Conservation (phyloP, 2,113 vertebrate species). For the Cyanoramphus novaezelandiae region DNA sequence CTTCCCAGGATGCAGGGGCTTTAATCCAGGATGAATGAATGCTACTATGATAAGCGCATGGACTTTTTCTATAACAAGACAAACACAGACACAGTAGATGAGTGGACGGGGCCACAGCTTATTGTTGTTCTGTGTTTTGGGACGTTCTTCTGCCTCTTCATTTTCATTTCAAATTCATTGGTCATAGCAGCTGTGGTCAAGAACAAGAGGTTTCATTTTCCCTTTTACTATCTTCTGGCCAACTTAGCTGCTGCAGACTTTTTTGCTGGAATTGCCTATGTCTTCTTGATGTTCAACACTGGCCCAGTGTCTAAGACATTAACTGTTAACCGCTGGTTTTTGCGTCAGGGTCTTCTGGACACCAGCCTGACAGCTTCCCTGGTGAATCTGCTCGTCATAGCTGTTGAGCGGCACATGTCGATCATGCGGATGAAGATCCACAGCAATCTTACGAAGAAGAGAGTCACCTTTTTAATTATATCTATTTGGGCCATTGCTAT, state of each 20-base stretch:
- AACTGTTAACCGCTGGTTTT: slow-evolving; percentile 88
- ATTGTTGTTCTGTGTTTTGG: slow-evolving; percentile 86
- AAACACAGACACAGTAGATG: slow-evolving; percentile 71
- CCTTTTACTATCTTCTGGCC: slow-evolving; percentile 94
- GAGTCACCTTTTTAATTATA: slow-evolving; percentile 91
- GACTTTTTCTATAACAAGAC: slow-evolving; percentile 91
- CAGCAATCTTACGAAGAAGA: slow-evolving; percentile 92
- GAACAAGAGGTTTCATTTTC: slow-evolving; percentile 93
- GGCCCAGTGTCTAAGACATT: slow-evolving; percentile 82
- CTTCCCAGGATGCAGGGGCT: slow-evolving; percentile 68
- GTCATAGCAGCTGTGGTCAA: slow-evolving; percentile 93
- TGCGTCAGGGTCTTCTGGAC: slow-evolving; percentile 94
- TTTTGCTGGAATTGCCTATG: slow-evolving; percentile 93
- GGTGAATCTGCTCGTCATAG: slow-evolving; percentile 91
- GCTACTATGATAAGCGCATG: slow-evolving; percentile 88
- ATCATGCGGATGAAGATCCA: slow-evolving; percentile 92
- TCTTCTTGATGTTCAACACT: slow-evolving; percentile 96
- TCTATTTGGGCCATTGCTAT: slow-evolving; percentile 91
- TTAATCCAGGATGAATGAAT: slow-evolving; percentile 84
- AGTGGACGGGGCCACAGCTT: slow-evolving; percentile 81
- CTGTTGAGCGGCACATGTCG: slow-evolving; percentile 92
- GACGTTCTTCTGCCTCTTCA: slow-evolving; percentile 91
- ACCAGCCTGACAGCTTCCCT: slow-evolving; percentile 92
- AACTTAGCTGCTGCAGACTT: slow-evolving; percentile 95
- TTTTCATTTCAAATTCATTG: slow-evolving; percentile 92